phyloP scores from a whole-genome alignment of 1,140 invertebrate genomes.

The Chionoecetes opilio region DNA sequence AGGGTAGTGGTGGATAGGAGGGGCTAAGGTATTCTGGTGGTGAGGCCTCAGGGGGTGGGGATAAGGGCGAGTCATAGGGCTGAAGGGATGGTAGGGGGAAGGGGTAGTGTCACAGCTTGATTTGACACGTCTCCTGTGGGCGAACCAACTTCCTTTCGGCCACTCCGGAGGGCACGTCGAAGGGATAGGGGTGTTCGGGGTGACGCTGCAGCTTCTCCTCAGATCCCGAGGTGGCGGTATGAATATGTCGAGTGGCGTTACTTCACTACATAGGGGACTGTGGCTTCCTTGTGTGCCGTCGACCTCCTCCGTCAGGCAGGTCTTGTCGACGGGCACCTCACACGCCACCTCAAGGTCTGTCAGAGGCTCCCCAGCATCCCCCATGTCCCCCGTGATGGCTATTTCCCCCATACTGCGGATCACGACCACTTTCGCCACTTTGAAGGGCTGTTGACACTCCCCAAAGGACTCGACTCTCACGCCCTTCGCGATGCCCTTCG shows the following conservation, averaged over 20 bases:
- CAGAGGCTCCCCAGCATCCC: not conserved
- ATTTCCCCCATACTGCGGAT: constrained; percentile 2
- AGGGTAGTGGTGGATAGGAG: not conserved
- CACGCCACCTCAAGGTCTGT: not conserved
- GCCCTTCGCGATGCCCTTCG: not conserved
- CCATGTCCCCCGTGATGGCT: not conserved
- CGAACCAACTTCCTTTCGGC: not conserved
- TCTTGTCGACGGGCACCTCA: not conserved
- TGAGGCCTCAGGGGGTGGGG: not conserved
- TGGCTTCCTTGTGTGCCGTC: not conserved
- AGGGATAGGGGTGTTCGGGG: not conserved
- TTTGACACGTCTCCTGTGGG: not conserved
- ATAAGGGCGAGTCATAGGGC: too few species aligned
- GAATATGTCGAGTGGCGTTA: not conserved
- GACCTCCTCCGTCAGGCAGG: not conserved
- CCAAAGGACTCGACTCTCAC: not conserved
- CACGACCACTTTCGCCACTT: not conserved
- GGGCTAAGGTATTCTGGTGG: not conserved
- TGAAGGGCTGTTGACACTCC: not conserved
- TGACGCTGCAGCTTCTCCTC: not conserved
- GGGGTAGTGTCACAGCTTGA: not conserved
- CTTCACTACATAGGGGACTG: not conserved
- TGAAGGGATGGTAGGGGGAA: not conserved
- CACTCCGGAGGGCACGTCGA: not conserved
- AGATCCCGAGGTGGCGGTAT: not conserved